Base-by-base conservation (phyloP, 2,113 vertebrate species). In the Empidonax alnorum region DNA sequence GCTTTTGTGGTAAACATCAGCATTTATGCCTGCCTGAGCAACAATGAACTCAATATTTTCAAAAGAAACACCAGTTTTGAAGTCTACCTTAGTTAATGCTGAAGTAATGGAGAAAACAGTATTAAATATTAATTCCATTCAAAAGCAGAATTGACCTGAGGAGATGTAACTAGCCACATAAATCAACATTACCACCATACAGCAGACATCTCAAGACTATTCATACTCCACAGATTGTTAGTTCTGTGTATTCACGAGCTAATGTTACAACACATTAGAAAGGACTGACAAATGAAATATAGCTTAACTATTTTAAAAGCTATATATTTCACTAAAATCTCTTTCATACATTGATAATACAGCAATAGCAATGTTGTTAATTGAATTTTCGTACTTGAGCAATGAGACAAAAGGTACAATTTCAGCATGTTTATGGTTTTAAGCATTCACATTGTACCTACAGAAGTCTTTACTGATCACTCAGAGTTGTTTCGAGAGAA, bases 101-200 rank as follows among this genome's bases (percentile, higher is more conserved):
- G 50, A 89, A 91, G 78, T 94, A 97, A 96, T 90, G 84, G 90
- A 94, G 75, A 87, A 94, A 90, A 76, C 41, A 78, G 37, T 77
- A 97, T 97, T 94, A 97, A 97, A 96, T 96, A 97, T 96, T 97
- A 90, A 97, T 96, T 93, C 84, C 82, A 97, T 96, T 96, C 94
- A 96, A 96, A 95, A 94, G 92, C 85, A 96, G 89, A 94, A 96
- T 55, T 94, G 94, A 96, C 95, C 89, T 44, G 84, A 90, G 88
- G 84, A 96, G 80, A 56, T 42, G 86, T 83, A 93, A 93, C 87
- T 75, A 94, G 90, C 65, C 91, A 91, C 88, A 94, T 94, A 97
- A 96, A 93, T 86, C 93, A 81, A 67, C 65, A 95, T 90, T 95
- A 93, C 46, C 83, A 96, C 52, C 82, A 90, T 39, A 89, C 3